Percentiles rank a stretch among this genome's conserved stretches.
phyloP scores from a whole-genome alignment of 2,113 vertebrate species.

The Cariama cristata region DNA sequence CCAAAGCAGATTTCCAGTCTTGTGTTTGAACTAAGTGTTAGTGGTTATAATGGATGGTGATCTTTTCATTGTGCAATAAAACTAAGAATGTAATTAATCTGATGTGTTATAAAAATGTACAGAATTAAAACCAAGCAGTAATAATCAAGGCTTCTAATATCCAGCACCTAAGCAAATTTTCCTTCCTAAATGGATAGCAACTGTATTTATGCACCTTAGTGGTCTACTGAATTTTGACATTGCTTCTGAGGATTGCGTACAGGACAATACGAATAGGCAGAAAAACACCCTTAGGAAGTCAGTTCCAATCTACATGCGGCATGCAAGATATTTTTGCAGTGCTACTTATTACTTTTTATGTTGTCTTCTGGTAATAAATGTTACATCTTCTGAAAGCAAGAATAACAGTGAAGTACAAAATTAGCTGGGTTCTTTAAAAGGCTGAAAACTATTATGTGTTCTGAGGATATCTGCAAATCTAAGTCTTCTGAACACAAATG shows the following conservation, averaged over 20 bases:
- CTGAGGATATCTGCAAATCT: neutral
- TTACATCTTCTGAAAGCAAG: neutral
- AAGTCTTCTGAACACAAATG: neutral
- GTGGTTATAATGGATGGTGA: neutral
- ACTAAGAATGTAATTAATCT: neutral
- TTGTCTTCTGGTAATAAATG: neutral
- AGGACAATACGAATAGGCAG: neutral
- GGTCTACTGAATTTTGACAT: neutral
- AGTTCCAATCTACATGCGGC: neutral
- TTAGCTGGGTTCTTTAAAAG: neutral
- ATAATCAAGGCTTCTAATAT: neutral
- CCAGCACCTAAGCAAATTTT: neutral
- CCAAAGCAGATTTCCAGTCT: neutral
- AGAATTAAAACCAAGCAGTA: neutral
- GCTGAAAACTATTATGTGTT: neutral
- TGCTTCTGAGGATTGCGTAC: neutral
- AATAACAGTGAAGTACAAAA: neutral
- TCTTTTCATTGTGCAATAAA: constrained; percentile 13
- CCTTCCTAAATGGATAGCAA: neutral
- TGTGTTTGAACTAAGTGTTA: neutral
- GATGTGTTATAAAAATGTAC: neutral
- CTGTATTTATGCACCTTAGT: neutral
- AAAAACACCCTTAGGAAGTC: neutral
- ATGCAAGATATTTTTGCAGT: neutral
- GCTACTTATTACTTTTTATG: neutral